These are phyloP conservation scores for Caenorhabditis elegans DNA, from an alignment of 1,140 invertebrate species.

Conservation along the genomic window WBcel235 BX284603.4:4817501-4818000, in stretches of 20 bases:
- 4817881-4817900: too few species aligned
- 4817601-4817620: background rate
- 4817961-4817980: too few species aligned
- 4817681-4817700: background rate
- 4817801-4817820: background rate
- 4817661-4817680: background rate
- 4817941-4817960: too few species aligned
- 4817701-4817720: background rate
- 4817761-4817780: background rate
- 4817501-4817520: too few species aligned
- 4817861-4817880: background rate
- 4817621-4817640: background rate
- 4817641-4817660: background rate
- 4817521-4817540: too few species aligned
- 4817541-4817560: too few species aligned
- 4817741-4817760: slow-evolving; percentile 6
- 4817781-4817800: background rate
- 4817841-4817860: background rate
- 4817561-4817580: too few species aligned
- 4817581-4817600: too few species aligned
- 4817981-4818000: too few species aligned
- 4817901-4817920: too few species aligned
- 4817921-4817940: too few species aligned
- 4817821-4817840: slow-evolving; percentile 2
- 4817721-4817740: background rate